phyloP scores from a whole-genome alignment of 2,113 vertebrate species.

The Smithornis capensis region DNA sequence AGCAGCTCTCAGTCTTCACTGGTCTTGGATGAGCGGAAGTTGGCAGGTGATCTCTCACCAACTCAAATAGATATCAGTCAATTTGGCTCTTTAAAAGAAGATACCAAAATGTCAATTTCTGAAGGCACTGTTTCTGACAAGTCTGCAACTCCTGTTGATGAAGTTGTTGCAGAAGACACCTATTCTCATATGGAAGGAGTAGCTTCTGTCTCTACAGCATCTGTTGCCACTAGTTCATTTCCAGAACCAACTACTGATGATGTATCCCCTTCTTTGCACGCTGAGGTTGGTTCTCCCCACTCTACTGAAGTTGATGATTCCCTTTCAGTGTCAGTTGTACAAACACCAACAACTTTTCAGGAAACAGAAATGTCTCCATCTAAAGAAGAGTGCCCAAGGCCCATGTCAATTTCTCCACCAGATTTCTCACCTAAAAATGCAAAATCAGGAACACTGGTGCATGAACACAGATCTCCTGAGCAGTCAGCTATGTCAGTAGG shows the following conservation, averaged over 20 bases:
- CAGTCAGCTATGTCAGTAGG: conserved; percentile 89
- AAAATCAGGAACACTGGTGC: conserved; percentile 79
- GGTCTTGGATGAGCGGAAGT: conserved; percentile 72
- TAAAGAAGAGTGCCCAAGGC: conserved; percentile 91
- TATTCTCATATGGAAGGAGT: conserved; percentile 91
- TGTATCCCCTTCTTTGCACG: conserved; percentile 92
- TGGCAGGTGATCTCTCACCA: conserved; percentile 77
- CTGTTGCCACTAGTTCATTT: conserved; percentile 93
- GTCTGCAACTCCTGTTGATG: conserved; percentile 90
- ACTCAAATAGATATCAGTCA: conserved; percentile 80
- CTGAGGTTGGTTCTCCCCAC: conserved; percentile 93
- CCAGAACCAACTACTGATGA: conserved; percentile 93
- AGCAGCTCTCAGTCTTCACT: conserved; percentile 66
- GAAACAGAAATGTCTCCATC: conserved; percentile 92
- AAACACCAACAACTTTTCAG: conserved; percentile 92
- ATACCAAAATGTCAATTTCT: conserved; percentile 98
- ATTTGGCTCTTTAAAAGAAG: conserved; percentile 87
- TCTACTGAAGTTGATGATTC: conserved; percentile 97
- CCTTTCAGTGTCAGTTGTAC: conserved; percentile 94
- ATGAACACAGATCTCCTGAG: conserved; percentile 86
- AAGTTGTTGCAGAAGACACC: conserved; percentile 92
- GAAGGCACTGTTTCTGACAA: conserved; percentile 96
- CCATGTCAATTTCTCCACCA: conserved; percentile 96
- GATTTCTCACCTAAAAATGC: conserved; percentile 90
- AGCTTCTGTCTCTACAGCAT: conserved; percentile 93